Evolutionary conservation across 1,140 invertebrate genomes (phyloP).

Genomic region (Arctopsyche grandis): DNA sequence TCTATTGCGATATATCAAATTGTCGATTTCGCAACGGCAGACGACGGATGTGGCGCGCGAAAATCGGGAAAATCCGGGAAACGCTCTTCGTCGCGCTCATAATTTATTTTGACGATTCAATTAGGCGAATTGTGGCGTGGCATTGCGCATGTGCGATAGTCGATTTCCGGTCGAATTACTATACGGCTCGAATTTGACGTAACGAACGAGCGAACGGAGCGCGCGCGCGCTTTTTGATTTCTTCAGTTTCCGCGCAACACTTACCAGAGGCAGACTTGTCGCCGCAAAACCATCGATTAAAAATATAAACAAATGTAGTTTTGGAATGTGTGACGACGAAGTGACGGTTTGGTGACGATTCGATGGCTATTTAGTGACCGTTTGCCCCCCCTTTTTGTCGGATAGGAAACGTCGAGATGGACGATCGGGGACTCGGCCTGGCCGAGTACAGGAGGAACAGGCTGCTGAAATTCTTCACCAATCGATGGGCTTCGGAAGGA

Average conservation of each 20-base stretch:
- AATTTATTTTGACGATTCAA: no score
- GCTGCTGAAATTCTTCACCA: conserved; percentile 35
- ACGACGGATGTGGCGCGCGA: no score
- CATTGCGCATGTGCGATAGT: no score
- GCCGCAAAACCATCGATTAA: conserved; percentile 1
- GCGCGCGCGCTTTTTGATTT: conserved; percentile 20
- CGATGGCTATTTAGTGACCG: no score
- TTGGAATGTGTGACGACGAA: neutral
- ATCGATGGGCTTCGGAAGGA: conserved; percentile 31
- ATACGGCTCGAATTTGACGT: conserved; percentile 23
- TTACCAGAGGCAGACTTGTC: neutral
- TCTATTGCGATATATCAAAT: no score
- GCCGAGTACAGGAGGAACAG: conserved; percentile 35
- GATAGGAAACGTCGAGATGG: neutral
- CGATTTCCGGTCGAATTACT: no score
- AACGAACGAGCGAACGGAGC: neutral
- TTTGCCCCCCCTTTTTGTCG: neutral
- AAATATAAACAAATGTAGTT: neutral
- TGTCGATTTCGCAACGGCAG: no score
- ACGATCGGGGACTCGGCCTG: conserved; percentile 27
- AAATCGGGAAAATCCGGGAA: no score
- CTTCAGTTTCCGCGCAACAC: conserved; percentile 10
- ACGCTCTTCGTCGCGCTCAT: no score
- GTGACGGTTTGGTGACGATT: neutral
- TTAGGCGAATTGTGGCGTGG: no score